Percentiles rank a stretch among this genome's conserved stretches.
phyloP scores from a whole-genome alignment of 2,797 vertebrate genomes.

The Syncerus caffer region DNA sequence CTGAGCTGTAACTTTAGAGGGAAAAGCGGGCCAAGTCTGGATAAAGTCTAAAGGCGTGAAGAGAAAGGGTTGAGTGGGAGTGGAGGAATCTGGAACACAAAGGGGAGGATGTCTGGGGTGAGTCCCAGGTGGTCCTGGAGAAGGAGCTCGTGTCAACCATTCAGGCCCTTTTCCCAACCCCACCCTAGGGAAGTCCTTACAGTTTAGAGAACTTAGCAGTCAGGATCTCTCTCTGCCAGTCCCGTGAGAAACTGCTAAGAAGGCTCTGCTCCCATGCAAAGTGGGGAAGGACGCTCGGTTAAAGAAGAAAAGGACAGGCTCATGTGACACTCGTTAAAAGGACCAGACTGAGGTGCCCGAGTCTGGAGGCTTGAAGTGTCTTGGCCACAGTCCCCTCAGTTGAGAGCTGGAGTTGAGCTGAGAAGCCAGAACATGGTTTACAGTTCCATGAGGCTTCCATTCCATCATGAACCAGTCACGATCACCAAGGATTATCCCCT shows the following conservation, averaged over 20 bases:
- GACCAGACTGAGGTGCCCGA: rapidly evolving
- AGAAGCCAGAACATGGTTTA: background rate
- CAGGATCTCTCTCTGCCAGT: background rate
- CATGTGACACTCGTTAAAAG: rapidly evolving
- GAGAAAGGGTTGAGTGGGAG: background rate
- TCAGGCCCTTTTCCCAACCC: background rate
- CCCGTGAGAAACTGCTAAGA: background rate
- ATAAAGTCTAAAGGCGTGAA: background rate
- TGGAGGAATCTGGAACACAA: background rate
- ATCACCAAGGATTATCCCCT: background rate
- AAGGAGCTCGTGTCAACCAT: rapidly evolving
- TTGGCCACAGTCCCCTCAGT: background rate
- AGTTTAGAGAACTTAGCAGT: background rate
- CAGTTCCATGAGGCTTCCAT: background rate
- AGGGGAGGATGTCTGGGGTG: background rate
- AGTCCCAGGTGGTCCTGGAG: background rate
- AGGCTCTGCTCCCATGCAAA: background rate
- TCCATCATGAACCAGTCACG: background rate
- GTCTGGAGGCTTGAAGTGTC: background rate
- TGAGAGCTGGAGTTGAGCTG: background rate
- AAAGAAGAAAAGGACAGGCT: background rate
- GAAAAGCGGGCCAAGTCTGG: background rate
- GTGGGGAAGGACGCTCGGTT: background rate
- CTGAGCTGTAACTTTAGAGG: background rate
- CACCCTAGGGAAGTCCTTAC: background rate